phyloP scores from a whole-genome alignment of 2,797 vertebrate genomes.

The Anableps anableps region DNA sequence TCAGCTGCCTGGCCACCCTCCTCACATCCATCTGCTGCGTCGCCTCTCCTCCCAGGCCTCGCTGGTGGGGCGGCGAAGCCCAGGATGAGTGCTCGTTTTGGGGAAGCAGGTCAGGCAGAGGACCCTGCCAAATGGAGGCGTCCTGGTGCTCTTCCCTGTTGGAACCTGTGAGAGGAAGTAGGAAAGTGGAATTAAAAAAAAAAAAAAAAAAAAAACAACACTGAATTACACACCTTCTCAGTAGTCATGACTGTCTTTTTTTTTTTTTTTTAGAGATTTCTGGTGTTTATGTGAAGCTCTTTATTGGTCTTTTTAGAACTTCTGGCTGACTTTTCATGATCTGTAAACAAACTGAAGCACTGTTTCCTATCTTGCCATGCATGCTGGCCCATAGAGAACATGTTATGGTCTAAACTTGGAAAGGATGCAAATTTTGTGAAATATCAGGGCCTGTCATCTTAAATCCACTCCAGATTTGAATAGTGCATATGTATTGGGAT shows the following conservation, averaged over 20 bases:
- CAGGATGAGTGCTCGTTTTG: conserved; percentile 51
- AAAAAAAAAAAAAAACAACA: too few species aligned
- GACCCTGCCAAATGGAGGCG: conserved; percentile 33
- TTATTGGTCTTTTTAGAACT: too few species aligned
- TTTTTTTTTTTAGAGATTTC: too few species aligned
- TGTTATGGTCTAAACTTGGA: too few species aligned
- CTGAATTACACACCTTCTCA: too few species aligned
- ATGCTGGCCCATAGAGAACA: too few species aligned
- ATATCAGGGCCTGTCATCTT: not conserved
- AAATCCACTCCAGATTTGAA: not conserved
- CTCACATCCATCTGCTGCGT: conserved; percentile 53
- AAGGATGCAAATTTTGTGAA: not conserved
- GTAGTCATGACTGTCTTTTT: too few species aligned
- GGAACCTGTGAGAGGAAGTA: conserved; percentile 35
- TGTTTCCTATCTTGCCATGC: too few species aligned
- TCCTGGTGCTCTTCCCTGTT: conserved; percentile 41
- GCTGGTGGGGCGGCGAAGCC: conserved; percentile 22
- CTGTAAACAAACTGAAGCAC: too few species aligned
- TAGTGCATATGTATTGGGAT: not conserved
- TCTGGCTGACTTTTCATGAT: too few species aligned
- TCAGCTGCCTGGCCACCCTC: conserved; percentile 75
- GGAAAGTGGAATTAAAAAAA: not conserved
- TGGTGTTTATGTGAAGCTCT: too few species aligned
- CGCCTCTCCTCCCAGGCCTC: conserved; percentile 33
- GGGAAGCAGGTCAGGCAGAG: conserved; percentile 67